Evolutionary conservation across 2,888 invertebrate genomes (phyloP).

Genomic region (Cheilosia pagana): DNA sequence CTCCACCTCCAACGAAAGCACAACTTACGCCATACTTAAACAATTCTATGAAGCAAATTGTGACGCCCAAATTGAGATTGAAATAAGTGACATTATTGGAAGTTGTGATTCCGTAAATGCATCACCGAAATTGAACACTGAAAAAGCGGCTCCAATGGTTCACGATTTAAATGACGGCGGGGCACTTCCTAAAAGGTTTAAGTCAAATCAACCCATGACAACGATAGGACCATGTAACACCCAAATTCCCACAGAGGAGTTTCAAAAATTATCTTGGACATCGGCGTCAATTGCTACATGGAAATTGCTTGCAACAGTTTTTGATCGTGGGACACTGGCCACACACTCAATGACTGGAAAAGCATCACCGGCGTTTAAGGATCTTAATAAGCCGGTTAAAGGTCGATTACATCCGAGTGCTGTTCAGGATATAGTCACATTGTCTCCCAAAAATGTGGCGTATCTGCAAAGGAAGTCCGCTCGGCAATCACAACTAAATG

Average conservation of each 20-base stretch:
- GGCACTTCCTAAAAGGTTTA: neutral
- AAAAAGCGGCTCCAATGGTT: neutral
- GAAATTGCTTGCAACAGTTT: conserved; percentile 85
- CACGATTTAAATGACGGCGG: neutral
- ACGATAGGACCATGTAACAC: too few species aligned
- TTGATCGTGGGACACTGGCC: conserved; percentile 85
- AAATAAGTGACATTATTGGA: too few species aligned
- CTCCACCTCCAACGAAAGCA: conserved; percentile 46
- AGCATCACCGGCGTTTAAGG: conserved; percentile 85
- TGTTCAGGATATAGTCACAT: conserved; percentile 86
- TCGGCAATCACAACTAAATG: too few species aligned
- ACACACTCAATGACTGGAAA: conserved; percentile 87
- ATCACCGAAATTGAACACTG: neutral
- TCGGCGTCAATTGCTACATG: conserved; percentile 85
- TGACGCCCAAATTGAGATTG: conserved; percentile 79
- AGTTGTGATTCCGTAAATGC: conserved; percentile 66
- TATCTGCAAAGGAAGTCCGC: conserved; percentile 86
- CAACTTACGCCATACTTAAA: conserved; percentile 80
- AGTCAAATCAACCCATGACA: too few species aligned
- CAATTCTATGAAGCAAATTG: conserved; percentile 67
- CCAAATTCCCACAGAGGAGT: conserved; percentile 82
- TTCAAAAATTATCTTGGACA: conserved; percentile 85
- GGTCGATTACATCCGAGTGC: conserved; percentile 84
- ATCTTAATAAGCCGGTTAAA: conserved; percentile 81
- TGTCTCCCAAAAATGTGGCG: conserved; percentile 85